Percentiles rank a stretch among this genome's conserved stretches.
Evolutionary conservation across 2,888 invertebrate genomes (phyloP).

Genomic region (Dryobotodes eremita): DNA sequence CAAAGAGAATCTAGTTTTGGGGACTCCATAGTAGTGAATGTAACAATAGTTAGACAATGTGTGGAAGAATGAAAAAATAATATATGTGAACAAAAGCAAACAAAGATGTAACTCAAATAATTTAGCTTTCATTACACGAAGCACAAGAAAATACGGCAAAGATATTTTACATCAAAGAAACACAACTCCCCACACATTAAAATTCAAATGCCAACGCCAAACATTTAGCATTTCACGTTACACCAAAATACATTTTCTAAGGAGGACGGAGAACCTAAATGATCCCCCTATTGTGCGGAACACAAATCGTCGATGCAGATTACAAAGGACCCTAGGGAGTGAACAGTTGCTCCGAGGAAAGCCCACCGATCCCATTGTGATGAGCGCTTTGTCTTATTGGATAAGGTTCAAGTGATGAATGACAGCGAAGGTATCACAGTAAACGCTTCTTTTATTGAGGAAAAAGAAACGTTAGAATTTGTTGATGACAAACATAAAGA

Average conservation of each 20-base stretch:
- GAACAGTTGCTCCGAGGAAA: slow-evolving; percentile 69
- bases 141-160: slow-evolving; percentile 21
- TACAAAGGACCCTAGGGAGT: slow-evolving; percentile 70
- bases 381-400: slow-evolving; percentile 73
- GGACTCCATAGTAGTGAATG: background rate
- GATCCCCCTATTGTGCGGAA: slow-evolving; percentile 69
- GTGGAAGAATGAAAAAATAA: background rate
- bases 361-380: slow-evolving; percentile 68
- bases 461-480: slow-evolving; percentile 68
- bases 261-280: slow-evolving; percentile 64
- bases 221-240: slow-evolving; percentile 60
- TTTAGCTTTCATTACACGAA: slow-evolving; percentile 37
- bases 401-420: slow-evolving; percentile 70
- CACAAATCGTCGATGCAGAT: slow-evolving; percentile 75
- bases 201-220: slow-evolving; percentile 57
- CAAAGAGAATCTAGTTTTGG: background rate
- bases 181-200: slow-evolving; percentile 43
- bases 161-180: slow-evolving; percentile 40
- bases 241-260: slow-evolving; percentile 65
- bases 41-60: background rate
- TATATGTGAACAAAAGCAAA: slow-evolving; percentile 2
- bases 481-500: slow-evolving; percentile 68
- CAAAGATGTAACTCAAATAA: slow-evolving; percentile 22
- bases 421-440: slow-evolving; percentile 66
- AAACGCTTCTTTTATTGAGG: slow-evolving; percentile 69